Evolutionary conservation across 2,113 vertebrate species (phyloP).

Genomic region (Eclectus roratus): DNA sequence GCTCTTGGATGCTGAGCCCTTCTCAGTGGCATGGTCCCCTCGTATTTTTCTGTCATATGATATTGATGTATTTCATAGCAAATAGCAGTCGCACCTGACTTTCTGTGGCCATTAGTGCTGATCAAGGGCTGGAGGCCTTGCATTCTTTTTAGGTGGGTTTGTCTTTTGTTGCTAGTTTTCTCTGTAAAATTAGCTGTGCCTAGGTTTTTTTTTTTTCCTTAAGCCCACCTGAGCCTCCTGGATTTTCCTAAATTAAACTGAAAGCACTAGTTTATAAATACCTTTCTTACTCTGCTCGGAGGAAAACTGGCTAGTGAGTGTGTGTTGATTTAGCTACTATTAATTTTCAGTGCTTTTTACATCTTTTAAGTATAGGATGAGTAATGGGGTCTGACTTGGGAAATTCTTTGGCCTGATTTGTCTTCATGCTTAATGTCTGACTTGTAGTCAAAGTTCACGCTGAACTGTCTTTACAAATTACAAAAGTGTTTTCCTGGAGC

Average conservation of each 20-base stretch:
- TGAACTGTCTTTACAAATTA: constrained; percentile 6
- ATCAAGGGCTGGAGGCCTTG: not conserved
- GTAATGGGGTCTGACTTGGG: not conserved
- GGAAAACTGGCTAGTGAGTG: not conserved
- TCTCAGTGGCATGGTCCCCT: not conserved
- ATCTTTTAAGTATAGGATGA: not conserved
- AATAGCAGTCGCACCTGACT: not conserved
- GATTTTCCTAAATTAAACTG: not conserved
- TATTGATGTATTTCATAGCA: not conserved
- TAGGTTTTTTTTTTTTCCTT: not conserved
- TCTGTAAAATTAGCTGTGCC: not conserved
- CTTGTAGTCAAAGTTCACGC: not conserved
- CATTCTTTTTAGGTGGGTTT: not conserved
- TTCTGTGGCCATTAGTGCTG: not conserved
- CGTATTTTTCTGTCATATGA: not conserved
- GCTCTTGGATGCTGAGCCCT: constrained; percentile 8
- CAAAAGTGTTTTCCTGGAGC: not conserved
- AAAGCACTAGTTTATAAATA: not conserved
- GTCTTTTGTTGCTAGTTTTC: not conserved
- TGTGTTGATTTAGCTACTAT: not conserved
- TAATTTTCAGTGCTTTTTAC: not conserved
- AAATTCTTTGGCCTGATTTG: not conserved
- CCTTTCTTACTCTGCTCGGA: not conserved
- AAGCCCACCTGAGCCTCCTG: not conserved
- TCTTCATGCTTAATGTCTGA: not conserved